Evolutionary conservation across 2,797 vertebrate species (phyloP).

Genomic region (Microhierax caerulescens): DNA sequence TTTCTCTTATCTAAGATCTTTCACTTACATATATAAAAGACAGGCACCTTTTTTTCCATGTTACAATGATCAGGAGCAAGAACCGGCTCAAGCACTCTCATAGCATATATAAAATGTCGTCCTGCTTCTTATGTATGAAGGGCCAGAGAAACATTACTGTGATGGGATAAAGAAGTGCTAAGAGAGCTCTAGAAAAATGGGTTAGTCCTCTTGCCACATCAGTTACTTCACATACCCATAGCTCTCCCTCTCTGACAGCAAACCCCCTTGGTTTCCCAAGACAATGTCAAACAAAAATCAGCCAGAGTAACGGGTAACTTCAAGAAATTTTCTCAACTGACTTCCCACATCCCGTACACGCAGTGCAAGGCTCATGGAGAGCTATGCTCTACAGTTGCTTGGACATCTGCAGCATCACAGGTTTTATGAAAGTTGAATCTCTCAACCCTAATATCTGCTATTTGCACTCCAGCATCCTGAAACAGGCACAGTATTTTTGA

Average conservation of each 20-base stretch:
- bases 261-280: background rate
- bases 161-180: background rate
- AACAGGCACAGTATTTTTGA: background rate
- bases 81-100: background rate
- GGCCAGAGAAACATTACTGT: background rate
- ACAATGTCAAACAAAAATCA: fast-evolving
- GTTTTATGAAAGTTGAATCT: background rate
- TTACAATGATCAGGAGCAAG: background rate
- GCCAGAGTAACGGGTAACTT: background rate
- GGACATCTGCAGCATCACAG: background rate
- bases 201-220: background rate
- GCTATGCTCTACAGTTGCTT: background rate
- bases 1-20: background rate
- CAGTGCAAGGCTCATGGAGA: background rate
- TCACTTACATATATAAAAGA: background rate
- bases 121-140: background rate
- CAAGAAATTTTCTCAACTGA: background rate
- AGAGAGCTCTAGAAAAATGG: background rate
- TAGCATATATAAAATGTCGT: background rate
- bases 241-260: background rate
- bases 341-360: background rate
- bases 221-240: background rate
- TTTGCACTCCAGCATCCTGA: background rate
- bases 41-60: background rate
- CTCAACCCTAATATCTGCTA: background rate